Evolutionary conservation across 23 tunicate genomes (phyloP).

Genomic region (Phallusia fumigata): DNA sequence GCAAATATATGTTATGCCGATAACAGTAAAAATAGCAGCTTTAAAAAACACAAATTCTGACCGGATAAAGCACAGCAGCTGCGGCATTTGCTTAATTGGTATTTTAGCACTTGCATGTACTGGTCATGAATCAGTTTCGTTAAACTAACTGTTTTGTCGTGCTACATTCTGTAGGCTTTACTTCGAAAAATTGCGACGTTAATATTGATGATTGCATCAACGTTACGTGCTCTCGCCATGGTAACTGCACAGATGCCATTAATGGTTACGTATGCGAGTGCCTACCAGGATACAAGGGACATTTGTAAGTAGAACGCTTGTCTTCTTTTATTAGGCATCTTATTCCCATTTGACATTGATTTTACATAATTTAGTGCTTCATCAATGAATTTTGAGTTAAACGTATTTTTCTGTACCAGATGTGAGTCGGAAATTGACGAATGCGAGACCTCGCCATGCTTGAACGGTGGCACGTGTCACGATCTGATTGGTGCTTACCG

Average conservation of each 20-base stretch:
- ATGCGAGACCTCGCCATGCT: slow-evolving; percentile 42
- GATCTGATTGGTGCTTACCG: slow-evolving; percentile 42
- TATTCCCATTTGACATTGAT: too few relatives aligned
- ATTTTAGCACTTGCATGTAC: too few relatives aligned
- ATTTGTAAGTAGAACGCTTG: slow-evolving; percentile 25
- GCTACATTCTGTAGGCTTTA: neutral
- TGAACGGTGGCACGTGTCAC: slow-evolving; percentile 46
- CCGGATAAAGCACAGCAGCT: too few relatives aligned
- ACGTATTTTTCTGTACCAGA: slow-evolving; percentile 23
- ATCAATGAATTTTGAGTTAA: too few relatives aligned
- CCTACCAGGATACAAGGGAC: slow-evolving; percentile 36
- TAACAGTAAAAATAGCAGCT: too few relatives aligned
- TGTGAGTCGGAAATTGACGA: slow-evolving; percentile 57
- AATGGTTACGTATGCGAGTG: slow-evolving; percentile 43
- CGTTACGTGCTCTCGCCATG: slow-evolving; percentile 34
- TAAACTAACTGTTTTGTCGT: neutral
- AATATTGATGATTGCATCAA: slow-evolving; percentile 60
- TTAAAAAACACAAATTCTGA: too few relatives aligned
- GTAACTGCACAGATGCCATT: slow-evolving; percentile 33
- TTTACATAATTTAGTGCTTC: too few relatives aligned
- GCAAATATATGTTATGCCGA: too few relatives aligned
- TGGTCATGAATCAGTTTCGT: too few relatives aligned
- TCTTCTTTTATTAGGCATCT: too few relatives aligned
- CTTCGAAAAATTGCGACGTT: neutral
- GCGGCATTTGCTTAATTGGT: too few relatives aligned